phyloP scores from a whole-genome alignment of 1,140 invertebrate species.

The Oreohelix idahoensis region DNA sequence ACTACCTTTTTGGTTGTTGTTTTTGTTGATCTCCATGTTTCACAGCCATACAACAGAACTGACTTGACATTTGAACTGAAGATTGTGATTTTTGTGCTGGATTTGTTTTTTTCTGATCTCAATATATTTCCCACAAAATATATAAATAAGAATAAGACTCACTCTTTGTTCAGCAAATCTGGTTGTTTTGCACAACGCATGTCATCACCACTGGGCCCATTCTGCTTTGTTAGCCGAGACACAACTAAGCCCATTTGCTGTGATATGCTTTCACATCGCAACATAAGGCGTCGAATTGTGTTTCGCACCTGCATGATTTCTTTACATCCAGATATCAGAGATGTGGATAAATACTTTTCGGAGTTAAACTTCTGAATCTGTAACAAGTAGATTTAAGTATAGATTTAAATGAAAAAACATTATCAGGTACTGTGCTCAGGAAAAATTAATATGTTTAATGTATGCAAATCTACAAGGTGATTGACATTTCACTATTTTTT shows the following conservation, averaged over 20 bases:
- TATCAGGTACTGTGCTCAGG: too few relatives aligned
- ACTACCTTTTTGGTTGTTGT: too few relatives aligned
- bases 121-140: too few relatives aligned
- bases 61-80: too few relatives aligned
- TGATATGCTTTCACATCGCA: conserved; percentile 74
- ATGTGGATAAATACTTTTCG: conserved; percentile 59
- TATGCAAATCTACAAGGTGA: too few relatives aligned
- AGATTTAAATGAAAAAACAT: background rate
- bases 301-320: conserved; percentile 73
- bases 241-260: conserved; percentile 73
- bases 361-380: conserved; percentile 27
- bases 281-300: conserved; percentile 74
- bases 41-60: too few relatives aligned
- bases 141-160: too few relatives aligned
- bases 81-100: too few relatives aligned
- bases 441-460: too few relatives aligned
- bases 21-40: too few relatives aligned
- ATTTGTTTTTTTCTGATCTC: too few relatives aligned
- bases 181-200: conserved; percentile 11
- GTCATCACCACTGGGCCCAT: background rate
- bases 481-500: too few relatives aligned
- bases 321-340: conserved; percentile 72
- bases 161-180: conserved; percentile 35
- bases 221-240: conserved; percentile 60
- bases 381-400: background rate